These are phyloP conservation scores for Psylliodes chrysocephalus DNA, from an alignment of 2,888 invertebrate genomes.

Conservation along the genomic window DNA sequence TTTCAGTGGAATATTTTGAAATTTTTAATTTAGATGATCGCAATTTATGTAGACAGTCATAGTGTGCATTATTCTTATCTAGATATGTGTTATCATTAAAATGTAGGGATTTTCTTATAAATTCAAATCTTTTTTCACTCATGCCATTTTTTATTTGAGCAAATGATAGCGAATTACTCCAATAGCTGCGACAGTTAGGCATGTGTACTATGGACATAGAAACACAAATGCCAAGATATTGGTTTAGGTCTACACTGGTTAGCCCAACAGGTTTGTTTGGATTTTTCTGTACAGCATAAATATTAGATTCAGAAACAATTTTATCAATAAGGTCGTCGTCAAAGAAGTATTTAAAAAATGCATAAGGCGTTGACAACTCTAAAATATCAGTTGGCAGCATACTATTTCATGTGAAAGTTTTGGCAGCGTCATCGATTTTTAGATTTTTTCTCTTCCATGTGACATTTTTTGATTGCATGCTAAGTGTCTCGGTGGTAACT, in stretches of 20 bases:
- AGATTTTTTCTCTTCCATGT: conserved; percentile 8
- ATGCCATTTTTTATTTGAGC: conserved; percentile 9
- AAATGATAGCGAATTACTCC: conserved; percentile 8
- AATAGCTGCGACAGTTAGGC: conserved; percentile 4
- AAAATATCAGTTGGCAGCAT: conserved; percentile 14
- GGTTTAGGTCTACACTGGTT: conserved; percentile 13
- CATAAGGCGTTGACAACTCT: conserved; percentile 6
- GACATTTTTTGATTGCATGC: not conserved
- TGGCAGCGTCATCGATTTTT: conserved; percentile 13
- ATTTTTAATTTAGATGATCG: conserved; percentile 25
- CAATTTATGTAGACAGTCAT: not conserved
- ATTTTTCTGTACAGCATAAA: conserved; percentile 4
- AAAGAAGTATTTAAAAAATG: conserved; percentile 14
- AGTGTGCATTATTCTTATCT: not conserved
- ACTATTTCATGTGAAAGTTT: conserved; percentile 3
- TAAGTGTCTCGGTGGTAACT: no score
- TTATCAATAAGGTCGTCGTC: no score
- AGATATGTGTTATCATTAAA: not conserved
- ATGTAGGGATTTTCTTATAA: conserved; percentile 9
- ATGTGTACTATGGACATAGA: conserved; percentile 12
- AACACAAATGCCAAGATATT: conserved; percentile 7
- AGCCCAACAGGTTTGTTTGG: conserved; percentile 8
- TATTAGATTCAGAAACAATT: conserved; percentile 10
- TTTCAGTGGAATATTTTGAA: conserved; percentile 52
- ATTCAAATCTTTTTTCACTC: conserved; percentile 12